phyloP scores from a whole-genome alignment of 2,888 invertebrate species.

The Therioaphis trifolii region DNA sequence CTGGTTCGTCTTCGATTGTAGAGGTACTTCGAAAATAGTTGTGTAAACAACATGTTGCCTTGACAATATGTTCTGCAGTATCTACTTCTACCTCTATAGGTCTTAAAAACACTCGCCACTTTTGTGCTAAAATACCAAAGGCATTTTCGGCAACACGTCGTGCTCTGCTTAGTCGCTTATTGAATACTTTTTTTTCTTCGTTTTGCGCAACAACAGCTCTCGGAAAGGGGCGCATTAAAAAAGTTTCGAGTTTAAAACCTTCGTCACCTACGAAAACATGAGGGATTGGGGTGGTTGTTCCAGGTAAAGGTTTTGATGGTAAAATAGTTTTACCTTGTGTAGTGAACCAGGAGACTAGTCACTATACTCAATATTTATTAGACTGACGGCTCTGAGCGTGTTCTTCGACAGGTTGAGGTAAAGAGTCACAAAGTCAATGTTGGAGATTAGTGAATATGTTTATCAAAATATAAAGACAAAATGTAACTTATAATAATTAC shows the following conservation, averaged over 20 bases:
- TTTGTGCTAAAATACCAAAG: neutral
- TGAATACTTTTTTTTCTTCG: neutral
- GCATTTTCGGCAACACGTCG: neutral
- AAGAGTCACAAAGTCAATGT: no score
- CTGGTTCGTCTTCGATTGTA: neutral
- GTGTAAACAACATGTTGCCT: neutral
- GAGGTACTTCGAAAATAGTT: neutral
- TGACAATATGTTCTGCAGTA: neutral
- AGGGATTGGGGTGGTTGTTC: neutral
- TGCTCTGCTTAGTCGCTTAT: neutral
- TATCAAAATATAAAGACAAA: no score
- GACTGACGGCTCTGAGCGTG: no score
- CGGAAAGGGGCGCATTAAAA: neutral
- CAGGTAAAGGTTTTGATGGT: conserved; percentile 61
- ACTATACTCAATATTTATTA: no score
- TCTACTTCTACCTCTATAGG: neutral
- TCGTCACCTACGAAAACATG: neutral
- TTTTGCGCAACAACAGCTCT: neutral
- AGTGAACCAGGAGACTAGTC: no score
- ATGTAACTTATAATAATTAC: no score
- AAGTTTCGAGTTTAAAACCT: neutral
- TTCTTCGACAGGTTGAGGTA: no score
- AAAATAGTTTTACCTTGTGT: conserved; percentile 63
- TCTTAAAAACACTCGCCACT: neutral
- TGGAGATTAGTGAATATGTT: no score